A percentile compares a stretch with the other conserved stretches of the same genome.
Conservation (phyloP, 1,140 invertebrate species). For the Aphis gossypii region DNA sequence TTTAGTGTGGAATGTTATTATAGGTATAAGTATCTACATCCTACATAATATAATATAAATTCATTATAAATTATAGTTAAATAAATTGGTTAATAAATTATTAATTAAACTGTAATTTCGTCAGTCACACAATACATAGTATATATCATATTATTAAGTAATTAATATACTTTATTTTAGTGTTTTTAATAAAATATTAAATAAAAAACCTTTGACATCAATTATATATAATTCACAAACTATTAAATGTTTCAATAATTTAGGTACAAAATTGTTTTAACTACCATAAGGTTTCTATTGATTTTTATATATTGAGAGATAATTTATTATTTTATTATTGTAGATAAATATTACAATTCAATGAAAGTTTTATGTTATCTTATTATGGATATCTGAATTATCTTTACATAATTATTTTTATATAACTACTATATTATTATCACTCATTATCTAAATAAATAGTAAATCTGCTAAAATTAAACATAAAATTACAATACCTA, state of each 20-base stretch:
- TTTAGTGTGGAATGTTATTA: background rate
- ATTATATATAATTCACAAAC: background rate
- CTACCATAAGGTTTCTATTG: too few species aligned
- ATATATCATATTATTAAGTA: background rate
- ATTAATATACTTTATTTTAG: background rate
- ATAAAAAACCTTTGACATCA: background rate
- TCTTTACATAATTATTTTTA: background rate
- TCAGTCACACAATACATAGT: background rate
- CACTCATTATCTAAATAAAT: background rate
- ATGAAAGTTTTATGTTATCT: background rate
- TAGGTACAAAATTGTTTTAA: background rate
- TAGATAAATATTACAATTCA: too few species aligned
- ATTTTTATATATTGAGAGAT: too few species aligned
- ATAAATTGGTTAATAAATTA: background rate
- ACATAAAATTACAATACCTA: background rate
- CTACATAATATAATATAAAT: too few species aligned
- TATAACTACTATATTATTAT: background rate
- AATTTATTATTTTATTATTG: too few species aligned
- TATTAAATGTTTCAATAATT: background rate
- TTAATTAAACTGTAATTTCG: background rate
- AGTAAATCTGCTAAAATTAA: background rate
- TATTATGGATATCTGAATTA: too few species aligned
- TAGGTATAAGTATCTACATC: background rate
- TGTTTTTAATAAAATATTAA: background rate
- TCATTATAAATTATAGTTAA: background rate